These are phyloP conservation scores for Mesodorylaimus sp. DNA, from an alignment of 2,888 invertebrate genomes.

Conservation along the genomic window DNA sequence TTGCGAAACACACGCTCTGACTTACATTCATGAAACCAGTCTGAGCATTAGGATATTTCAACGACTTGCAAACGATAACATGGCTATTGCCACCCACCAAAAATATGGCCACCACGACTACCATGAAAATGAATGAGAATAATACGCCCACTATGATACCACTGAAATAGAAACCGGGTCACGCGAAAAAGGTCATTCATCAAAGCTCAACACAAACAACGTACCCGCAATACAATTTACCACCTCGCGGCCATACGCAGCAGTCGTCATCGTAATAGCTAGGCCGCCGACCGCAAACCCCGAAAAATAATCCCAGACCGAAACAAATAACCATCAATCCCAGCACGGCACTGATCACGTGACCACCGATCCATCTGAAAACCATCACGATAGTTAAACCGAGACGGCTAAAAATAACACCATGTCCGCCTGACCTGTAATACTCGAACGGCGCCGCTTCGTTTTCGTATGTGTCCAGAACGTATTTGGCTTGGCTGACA, in stretches of 20 bases:
- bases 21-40: neutral
- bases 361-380: slow-evolving; percentile 33
- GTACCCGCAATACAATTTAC: slow-evolving; percentile 33
- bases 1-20: neutral
- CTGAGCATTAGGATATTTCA: slow-evolving; percentile 19
- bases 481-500: neutral
- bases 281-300: slow-evolving; percentile 34
- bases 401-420: neutral
- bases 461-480: neutral
- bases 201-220: slow-evolving; percentile 11
- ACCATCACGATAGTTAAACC: neutral
- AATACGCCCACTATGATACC: slow-evolving; percentile 20
- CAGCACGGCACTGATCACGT: slow-evolving; percentile 30
- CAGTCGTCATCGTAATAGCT: slow-evolving; percentile 31
- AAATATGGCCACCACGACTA: slow-evolving; percentile 17
- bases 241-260: slow-evolving; percentile 34
- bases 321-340: slow-evolving; percentile 31
- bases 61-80: slow-evolving; percentile 22
- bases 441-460: neutral
- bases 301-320: slow-evolving; percentile 35
- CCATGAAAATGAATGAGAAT: slow-evolving; percentile 18
- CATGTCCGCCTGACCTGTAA: neutral
- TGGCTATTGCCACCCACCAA: slow-evolving; percentile 21
- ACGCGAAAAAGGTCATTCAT: neutral
- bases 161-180: slow-evolving; percentile 14